Percentiles rank a stretch among this genome's conserved stretches.
Evolutionary conservation across 2,797 vertebrate species (phyloP).

Genomic region (Clamator glandarius): DNA sequence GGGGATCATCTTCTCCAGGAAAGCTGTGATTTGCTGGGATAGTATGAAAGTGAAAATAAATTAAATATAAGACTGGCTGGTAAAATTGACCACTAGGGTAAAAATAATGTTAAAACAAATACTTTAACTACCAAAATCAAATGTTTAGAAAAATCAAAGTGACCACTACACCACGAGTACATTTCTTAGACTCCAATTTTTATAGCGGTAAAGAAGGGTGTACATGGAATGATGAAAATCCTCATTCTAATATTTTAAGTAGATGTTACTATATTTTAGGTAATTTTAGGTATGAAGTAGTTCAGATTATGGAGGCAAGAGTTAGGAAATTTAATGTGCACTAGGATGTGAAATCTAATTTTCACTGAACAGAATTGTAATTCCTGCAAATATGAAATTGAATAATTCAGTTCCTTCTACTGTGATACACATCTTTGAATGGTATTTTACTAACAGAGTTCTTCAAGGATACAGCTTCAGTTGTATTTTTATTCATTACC

Average conservation of each 20-base stretch:
- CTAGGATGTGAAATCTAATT: background rate
- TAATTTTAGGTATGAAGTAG: background rate
- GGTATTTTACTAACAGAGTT: background rate
- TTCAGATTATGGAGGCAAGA: background rate
- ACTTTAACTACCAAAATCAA: background rate
- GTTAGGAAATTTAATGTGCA: background rate
- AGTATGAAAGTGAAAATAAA: background rate
- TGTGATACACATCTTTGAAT: background rate
- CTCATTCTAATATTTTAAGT: background rate
- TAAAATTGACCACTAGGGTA: background rate
- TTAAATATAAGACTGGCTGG: background rate
- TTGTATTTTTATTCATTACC: constrained; percentile 15
- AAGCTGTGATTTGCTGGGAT: background rate
- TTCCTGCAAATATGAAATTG: background rate
- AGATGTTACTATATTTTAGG: background rate
- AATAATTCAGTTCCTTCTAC: background rate
- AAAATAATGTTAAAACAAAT: background rate
- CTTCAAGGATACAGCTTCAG: background rate
- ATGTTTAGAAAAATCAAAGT: background rate
- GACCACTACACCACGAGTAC: background rate
- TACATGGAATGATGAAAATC: background rate
- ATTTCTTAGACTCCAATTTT: background rate
- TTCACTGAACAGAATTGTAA: background rate
- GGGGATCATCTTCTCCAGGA: background rate
- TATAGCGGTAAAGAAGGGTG: background rate